A percentile compares a stretch with the other conserved stretches of the same genome.
Conservation (phyloP, 1,140 invertebrate genomes). For the Drosophila ananassae region DNA sequence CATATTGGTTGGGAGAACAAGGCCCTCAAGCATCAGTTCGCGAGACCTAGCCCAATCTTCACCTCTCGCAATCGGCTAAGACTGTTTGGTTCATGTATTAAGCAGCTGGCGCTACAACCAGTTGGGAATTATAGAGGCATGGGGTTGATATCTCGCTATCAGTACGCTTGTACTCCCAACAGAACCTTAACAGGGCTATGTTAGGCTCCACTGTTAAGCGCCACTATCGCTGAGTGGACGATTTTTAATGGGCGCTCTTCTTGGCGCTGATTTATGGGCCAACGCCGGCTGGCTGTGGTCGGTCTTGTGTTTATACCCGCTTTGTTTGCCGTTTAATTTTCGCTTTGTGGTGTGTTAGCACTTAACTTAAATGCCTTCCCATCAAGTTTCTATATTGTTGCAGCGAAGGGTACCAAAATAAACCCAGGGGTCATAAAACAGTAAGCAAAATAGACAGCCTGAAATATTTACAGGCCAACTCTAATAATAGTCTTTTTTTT, state of each 20-base stretch:
- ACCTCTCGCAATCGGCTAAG: slow-evolving; percentile 33
- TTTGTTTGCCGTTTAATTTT: slow-evolving; percentile 50
- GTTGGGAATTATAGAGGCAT: slow-evolving; percentile 50
- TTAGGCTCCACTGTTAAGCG: slow-evolving; percentile 1
- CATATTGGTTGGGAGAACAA: slow-evolving; percentile 73
- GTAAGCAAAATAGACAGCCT: slow-evolving; percentile 9
- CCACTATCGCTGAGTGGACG: slow-evolving; percentile 12
- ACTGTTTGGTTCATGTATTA: background rate
- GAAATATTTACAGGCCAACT: slow-evolving; percentile 18
- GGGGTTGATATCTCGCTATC: background rate
- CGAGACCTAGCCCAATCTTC: slow-evolving; percentile 70
- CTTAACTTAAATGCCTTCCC: slow-evolving; percentile 38
- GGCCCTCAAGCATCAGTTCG: slow-evolving; percentile 59
- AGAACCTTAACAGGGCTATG: slow-evolving; percentile 10
- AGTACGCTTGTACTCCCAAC: slow-evolving; percentile 2
- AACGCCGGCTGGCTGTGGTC: background rate
- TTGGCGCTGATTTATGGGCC: slow-evolving; percentile 30
- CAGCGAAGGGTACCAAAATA: slow-evolving; percentile 29
- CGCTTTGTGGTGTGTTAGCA: slow-evolving; percentile 32
- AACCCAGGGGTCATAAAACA: slow-evolving; percentile 24
- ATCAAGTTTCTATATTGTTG: slow-evolving; percentile 40
- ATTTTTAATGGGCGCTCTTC: slow-evolving; percentile 29
- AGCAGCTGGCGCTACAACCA: slow-evolving; percentile 7
- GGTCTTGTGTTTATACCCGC: slow-evolving; percentile 33
- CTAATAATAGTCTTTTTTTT: slow-evolving; percentile 14